Conservation (phyloP, 2,113 vertebrate species). For the Istiophorus platypterus region DNA sequence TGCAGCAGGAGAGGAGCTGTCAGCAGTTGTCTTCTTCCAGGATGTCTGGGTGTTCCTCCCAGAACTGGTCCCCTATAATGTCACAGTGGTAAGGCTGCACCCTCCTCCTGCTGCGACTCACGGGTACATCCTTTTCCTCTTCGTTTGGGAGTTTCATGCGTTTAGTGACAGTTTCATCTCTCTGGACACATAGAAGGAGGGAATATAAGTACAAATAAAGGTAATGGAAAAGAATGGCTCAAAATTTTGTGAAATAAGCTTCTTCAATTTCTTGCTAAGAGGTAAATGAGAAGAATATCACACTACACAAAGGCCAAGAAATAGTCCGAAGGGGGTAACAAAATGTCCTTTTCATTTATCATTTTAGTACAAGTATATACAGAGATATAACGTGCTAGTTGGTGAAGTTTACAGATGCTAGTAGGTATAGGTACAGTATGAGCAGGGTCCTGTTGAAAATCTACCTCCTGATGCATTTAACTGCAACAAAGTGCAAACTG, state of each 20-base stretch:
- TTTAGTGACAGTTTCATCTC: slow-evolving; percentile 87
- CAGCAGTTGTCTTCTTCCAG: slow-evolving; percentile 87
- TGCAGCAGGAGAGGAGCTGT: slow-evolving; percentile 13
- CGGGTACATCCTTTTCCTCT: slow-evolving; percentile 85
- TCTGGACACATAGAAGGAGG: slow-evolving; percentile 75
- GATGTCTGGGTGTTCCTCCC: slow-evolving; percentile 91
- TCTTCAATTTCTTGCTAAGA: not conserved
- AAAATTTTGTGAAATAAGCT: not conserved
- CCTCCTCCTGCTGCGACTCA: slow-evolving; percentile 85
- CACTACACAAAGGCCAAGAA: not conserved
- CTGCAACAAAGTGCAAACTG: not conserved
- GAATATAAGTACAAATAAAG: not conserved
- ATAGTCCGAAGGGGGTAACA: not conserved
- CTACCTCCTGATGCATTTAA: not conserved
- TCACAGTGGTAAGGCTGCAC: slow-evolving; percentile 88
- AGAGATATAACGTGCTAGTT: too few species aligned
- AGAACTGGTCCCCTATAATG: slow-evolving; percentile 95
- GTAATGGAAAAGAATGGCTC: not conserved
- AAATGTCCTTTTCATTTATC: not conserved
- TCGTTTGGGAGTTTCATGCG: slow-evolving; percentile 84
- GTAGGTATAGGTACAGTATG: not conserved
- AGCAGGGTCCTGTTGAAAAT: not conserved
- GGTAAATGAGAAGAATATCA: not conserved
- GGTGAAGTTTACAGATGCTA: not conserved
- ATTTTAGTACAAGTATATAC: not conserved